Conservation (phyloP, 2,113 vertebrate species). For the Synchiropus splendidus region DNA sequence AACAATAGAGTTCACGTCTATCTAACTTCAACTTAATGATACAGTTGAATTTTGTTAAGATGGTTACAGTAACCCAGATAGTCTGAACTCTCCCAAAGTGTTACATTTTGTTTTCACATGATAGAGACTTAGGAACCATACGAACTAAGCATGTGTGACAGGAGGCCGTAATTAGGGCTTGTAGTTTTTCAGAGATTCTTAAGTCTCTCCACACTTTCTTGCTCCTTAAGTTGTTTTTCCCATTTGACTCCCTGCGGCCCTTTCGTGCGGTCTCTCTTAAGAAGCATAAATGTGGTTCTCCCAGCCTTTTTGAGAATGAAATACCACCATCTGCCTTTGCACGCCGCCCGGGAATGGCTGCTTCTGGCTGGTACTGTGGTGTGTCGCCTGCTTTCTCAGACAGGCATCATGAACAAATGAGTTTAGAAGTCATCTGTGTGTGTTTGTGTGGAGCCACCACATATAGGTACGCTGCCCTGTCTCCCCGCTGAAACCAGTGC, state of each 20-base stretch:
- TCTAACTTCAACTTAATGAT: no score
- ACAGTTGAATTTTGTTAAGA: no score
- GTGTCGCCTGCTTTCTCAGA: slow-evolving; percentile 22
- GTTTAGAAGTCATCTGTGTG: no score
- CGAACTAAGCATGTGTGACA: slow-evolving; percentile 23
- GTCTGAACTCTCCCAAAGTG: no score
- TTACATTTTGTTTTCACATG: slow-evolving; percentile 3
- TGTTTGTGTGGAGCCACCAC: no score
- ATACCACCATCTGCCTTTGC: slow-evolving; percentile 50
- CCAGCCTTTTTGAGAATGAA: slow-evolving; percentile 46
- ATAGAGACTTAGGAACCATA: slow-evolving; percentile 17
- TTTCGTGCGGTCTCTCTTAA: slow-evolving; percentile 50
- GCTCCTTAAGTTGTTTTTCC: slow-evolving; percentile 55
- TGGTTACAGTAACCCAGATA: slow-evolving; percentile 16
- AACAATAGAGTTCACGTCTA: no score
- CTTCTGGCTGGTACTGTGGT: slow-evolving; percentile 24
- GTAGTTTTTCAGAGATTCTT: slow-evolving; percentile 26
- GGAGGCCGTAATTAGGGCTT: slow-evolving; percentile 39
- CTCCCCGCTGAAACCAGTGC: no score
- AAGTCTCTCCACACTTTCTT: slow-evolving; percentile 31
- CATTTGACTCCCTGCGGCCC: slow-evolving; percentile 53
- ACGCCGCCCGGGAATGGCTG: slow-evolving; percentile 40
- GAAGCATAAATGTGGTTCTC: slow-evolving; percentile 43
- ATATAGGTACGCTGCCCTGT: no score
- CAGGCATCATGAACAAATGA: slow-evolving; percentile 2